These are phyloP conservation scores for Plagodis pulveraria DNA, from an alignment of 2,888 invertebrate species.

Conservation along the genomic window DNA sequence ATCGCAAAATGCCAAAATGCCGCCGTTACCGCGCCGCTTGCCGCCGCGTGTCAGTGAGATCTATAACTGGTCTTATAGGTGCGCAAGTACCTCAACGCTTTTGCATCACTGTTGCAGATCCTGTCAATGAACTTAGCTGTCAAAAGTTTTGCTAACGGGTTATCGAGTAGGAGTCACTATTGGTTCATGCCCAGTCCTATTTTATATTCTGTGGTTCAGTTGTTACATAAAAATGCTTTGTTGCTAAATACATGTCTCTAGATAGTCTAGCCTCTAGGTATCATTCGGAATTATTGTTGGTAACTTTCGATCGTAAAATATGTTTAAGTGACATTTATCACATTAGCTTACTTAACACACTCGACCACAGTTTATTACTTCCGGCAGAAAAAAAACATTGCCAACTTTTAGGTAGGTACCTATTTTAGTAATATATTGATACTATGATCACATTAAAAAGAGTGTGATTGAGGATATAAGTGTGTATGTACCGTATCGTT, in stretches of 20 bases:
- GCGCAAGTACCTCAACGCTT: conserved; percentile 41
- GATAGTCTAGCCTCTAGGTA: conserved; percentile 35
- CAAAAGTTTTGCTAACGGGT: conserved; percentile 26
- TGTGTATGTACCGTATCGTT: too few species aligned
- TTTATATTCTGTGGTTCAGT: background rate
- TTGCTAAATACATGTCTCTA: conserved; percentile 18
- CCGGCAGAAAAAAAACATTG: background rate
- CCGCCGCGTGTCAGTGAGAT: background rate
- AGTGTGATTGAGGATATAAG: too few species aligned
- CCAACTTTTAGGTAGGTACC: too few species aligned
- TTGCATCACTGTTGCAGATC: conserved; percentile 54
- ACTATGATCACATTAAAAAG: too few species aligned
- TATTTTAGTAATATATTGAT: too few species aligned
- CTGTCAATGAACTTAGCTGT: conserved; percentile 46
- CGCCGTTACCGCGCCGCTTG: too few species aligned
- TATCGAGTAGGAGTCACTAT: conserved; percentile 21
- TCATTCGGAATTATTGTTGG: conserved; percentile 13
- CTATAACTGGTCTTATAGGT: background rate
- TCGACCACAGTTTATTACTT: background rate
- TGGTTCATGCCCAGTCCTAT: conserved; percentile 9
- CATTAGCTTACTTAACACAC: background rate
- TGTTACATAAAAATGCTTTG: conserved; percentile 29
- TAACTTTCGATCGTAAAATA: conserved; percentile 25
- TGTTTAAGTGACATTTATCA: conserved; percentile 16
- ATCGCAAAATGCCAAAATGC: too few species aligned